These are phyloP conservation scores for Pachyuromys duprasi DNA, from an alignment of 2,797 vertebrate species.

Conservation along the genomic window DNA sequence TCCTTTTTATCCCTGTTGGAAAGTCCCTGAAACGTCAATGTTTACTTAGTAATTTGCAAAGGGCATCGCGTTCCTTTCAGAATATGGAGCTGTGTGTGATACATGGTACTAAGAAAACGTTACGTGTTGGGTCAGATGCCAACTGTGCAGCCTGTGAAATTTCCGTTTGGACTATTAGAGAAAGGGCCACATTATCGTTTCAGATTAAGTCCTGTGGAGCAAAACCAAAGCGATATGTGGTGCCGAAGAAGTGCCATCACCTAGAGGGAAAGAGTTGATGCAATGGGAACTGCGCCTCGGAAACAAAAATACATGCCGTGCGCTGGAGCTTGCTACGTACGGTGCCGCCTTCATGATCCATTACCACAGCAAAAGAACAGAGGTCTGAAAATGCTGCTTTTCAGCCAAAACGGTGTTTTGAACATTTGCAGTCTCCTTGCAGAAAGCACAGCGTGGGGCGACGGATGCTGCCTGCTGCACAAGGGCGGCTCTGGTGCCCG, in stretches of 20 bases:
- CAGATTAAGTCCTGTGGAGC: constrained; percentile 65
- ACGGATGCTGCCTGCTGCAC: constrained; percentile 39
- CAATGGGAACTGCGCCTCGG: constrained; percentile 13
- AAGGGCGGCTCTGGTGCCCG: neutral
- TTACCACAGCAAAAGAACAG: constrained; percentile 62
- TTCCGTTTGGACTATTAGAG: neutral
- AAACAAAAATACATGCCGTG: constrained; percentile 61
- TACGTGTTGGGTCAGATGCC: neutral
- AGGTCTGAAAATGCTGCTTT: constrained; percentile 76
- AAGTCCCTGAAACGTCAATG: neutral
- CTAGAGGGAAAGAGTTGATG: constrained; percentile 6
- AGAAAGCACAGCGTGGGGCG: constrained; percentile 51
- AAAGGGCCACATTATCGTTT: neutral
- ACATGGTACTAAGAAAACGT: neutral
- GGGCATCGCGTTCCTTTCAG: neutral
- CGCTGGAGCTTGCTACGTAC: neutral
- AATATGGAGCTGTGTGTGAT: neutral
- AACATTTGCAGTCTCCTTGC: constrained; percentile 62
- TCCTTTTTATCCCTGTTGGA: neutral
- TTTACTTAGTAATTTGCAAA: neutral
- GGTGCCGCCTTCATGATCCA: neutral
- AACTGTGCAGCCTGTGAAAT: neutral
- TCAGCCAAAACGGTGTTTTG: constrained; percentile 73
- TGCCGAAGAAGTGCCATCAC: constrained; percentile 43
- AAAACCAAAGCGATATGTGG: constrained; percentile 51